Evolutionary conservation across 2,113 vertebrate species (phyloP).

Genomic region (Cyanocitta stelleri): DNA sequence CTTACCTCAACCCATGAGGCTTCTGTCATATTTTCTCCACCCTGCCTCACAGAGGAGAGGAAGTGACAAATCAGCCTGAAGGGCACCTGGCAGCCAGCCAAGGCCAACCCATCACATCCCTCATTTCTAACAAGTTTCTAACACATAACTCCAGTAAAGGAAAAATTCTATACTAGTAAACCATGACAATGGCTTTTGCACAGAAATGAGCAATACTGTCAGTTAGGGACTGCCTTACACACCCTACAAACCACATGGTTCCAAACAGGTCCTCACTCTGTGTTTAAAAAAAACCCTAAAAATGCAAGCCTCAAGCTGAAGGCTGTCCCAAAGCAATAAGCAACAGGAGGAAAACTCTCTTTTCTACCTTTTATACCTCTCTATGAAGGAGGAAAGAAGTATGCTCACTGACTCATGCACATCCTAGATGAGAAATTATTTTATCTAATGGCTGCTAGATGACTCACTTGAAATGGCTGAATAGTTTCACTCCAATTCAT

Average conservation of each 20-base stretch:
- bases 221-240: background rate
- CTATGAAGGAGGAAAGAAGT: background rate
- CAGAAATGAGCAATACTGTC: background rate
- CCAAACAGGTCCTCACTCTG: background rate
- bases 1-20: background rate
- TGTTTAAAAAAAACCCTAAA: background rate
- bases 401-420: background rate
- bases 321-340: background rate
- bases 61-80: background rate
- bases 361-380: background rate
- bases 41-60: rapidly evolving
- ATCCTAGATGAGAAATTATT: background rate
- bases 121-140: background rate
- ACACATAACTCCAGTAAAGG: background rate
- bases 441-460: background rate
- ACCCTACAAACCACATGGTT: background rate
- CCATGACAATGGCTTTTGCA: background rate
- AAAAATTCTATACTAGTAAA: background rate
- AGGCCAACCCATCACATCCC: background rate
- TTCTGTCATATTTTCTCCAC: background rate
- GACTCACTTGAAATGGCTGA: background rate
- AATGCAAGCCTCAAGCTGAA: background rate
- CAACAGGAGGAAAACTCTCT: background rate
- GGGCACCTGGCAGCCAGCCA: background rate
- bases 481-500: background rate